Percentiles rank a stretch among this genome's conserved stretches.
These are phyloP conservation scores for Ochropleura leucogaster DNA, from an alignment of 2,888 invertebrate species.

Conservation along the genomic window DNA sequence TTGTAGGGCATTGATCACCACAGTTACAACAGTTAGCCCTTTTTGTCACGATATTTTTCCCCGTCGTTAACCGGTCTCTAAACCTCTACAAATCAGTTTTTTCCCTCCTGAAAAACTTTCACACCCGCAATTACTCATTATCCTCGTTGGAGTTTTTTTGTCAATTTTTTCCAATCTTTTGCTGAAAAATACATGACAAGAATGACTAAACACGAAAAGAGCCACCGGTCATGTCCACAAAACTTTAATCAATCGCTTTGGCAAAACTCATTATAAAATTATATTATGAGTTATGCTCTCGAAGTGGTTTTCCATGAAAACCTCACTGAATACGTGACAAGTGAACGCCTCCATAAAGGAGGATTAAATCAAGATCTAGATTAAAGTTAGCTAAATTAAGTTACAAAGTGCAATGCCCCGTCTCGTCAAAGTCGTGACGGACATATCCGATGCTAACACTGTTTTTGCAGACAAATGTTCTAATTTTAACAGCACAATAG, in stretches of 20 bases:
- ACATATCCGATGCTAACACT: constrained; percentile 29
- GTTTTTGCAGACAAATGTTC: constrained; percentile 58
- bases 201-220: neutral
- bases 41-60: constrained; percentile 19
- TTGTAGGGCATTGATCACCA: constrained; percentile 24
- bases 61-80: neutral
- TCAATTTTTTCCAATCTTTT: neutral
- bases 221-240: neutral
- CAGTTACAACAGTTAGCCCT: neutral
- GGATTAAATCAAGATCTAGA: constrained; percentile 31
- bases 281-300: neutral
- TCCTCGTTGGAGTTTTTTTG: neutral
- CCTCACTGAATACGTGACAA: constrained; percentile 22
- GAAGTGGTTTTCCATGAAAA: neutral
- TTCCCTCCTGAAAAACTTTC: neutral
- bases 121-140: neutral
- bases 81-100: neutral
- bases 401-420: constrained; percentile 52
- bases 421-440: constrained; percentile 47
- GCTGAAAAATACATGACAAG: neutral
- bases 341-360: neutral
- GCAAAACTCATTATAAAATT: neutral
- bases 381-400: constrained; percentile 22
- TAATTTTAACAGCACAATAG: constrained; percentile 60
- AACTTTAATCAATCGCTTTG: neutral